Evolutionary conservation across 1,140 invertebrate genomes (phyloP).

Genomic region (Drosophila burlai): DNA sequence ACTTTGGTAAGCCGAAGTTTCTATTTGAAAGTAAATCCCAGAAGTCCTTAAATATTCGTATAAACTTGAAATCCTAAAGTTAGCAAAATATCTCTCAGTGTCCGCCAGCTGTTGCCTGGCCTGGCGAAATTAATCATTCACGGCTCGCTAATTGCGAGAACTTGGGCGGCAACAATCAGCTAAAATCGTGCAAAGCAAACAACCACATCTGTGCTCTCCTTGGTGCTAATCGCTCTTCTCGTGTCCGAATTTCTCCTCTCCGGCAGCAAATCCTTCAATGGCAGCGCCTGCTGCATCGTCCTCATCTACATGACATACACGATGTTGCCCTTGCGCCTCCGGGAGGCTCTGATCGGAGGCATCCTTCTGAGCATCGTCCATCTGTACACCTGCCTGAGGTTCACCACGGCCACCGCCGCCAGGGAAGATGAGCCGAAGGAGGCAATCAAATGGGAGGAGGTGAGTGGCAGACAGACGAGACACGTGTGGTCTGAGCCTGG

Average conservation of each 20-base stretch:
- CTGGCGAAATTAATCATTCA: constrained; percentile 65
- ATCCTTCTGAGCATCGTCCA: constrained; percentile 89
- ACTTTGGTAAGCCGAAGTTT: background rate
- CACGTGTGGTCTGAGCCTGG: constrained; percentile 5
- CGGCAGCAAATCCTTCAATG: constrained; percentile 82
- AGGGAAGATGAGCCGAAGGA: constrained; percentile 9
- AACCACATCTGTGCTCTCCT: constrained; percentile 17
- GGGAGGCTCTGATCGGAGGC: constrained; percentile 91
- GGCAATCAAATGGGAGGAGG: constrained; percentile 68
- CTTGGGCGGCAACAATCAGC: constrained; percentile 14
- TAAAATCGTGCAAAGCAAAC: constrained; percentile 18
- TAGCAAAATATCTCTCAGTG: background rate
- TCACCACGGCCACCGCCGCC: constrained; percentile 24
- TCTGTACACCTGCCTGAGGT: constrained; percentile 85
- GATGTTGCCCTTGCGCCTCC: constrained; percentile 92
- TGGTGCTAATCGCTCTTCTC: constrained; percentile 19
- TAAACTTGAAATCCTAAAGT: background rate
- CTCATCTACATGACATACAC: constrained; percentile 96
- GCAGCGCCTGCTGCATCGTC: constrained; percentile 86
- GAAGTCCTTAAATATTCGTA: background rate
- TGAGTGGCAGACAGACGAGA: constrained; percentile 57
- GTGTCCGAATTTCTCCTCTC: constrained; percentile 27
- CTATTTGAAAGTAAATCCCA: background rate
- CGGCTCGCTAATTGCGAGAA: constrained; percentile 64
- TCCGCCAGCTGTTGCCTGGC: constrained; percentile 39